phyloP scores from a whole-genome alignment of 2,797 vertebrate genomes.

The Myotis vivesi region DNA sequence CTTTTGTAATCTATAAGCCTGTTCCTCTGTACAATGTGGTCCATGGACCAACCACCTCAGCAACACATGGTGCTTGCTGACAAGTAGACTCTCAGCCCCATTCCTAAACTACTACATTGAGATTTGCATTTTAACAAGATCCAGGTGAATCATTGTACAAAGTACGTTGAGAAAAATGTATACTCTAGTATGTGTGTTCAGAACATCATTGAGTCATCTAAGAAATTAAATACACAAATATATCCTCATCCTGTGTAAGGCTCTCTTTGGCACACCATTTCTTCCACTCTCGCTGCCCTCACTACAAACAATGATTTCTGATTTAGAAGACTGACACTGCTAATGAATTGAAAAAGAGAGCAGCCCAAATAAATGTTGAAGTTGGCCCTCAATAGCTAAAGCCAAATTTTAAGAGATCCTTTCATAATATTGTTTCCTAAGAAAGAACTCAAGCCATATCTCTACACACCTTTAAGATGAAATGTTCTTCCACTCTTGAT shows the following conservation, averaged over 20 bases:
- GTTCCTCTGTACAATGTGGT: neutral
- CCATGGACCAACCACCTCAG: neutral
- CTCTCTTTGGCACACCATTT: neutral
- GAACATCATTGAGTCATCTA: neutral
- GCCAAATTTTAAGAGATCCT: neutral
- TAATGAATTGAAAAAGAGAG: neutral
- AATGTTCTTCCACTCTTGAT: neutral
- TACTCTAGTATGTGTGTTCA: neutral
- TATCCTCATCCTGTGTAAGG: neutral
- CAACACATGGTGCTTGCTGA: neutral
- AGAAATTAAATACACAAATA: neutral
- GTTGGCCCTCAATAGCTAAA: neutral
- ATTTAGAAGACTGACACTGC: neutral
- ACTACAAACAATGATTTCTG: neutral
- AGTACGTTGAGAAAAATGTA: neutral
- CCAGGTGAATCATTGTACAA: neutral
- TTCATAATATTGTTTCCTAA: neutral
- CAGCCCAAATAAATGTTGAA: neutral
- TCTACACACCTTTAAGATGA: neutral
- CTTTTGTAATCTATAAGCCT: neutral
- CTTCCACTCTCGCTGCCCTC: neutral
- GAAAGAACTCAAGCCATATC: neutral
- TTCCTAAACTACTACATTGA: neutral
- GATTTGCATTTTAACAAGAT: neutral
- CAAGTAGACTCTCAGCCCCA: neutral